Evolutionary conservation across 2,113 vertebrate genomes (phyloP), one percentile per base, ranked within the genome.

Genomic region (Dromas ardeola): DNA sequence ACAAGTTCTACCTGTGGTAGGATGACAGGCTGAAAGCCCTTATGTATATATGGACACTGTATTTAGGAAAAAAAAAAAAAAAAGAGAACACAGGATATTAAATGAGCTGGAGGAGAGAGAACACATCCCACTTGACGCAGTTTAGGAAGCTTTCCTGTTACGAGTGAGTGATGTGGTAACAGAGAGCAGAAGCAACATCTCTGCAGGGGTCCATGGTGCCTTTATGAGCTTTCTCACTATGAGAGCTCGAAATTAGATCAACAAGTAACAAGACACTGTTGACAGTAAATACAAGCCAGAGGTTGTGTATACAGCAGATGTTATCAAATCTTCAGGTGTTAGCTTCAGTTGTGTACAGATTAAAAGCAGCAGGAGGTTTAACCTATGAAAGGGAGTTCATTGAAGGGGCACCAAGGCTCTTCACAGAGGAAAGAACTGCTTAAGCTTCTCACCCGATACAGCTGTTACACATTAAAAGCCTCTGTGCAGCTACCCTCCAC

Each of bases 261-360:
- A 65, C 63, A 77, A 86, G 58, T 83, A 96, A 72, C 52, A 88
- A 56, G 74, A 73, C 22, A 30, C 62, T 88, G 71, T 52, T 93
- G 88, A 91, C 71, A 86, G 72, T 77, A 96, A 94, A 93, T 40
- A 90, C 13, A 66, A 92, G 74, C 45, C 50, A 90, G 92, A 81
- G 58, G 32, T 88, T 85, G 66, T 40, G 29, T 58, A 73, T 30
- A 69, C 32, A 90, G 78, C 50, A 88, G 82, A 93, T 86, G 42
- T 42, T 93, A 95, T 59, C 65, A 88, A 36, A 84, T 38, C 89
- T 80, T 93, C 83, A 95, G 81, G 83, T 93, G 65, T 86, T 86
- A 78, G 42, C 34, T 81, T 92, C 34, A 71, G 55, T 43, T 86
- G 67, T 45, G 62, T 36, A 66, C 52, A 80, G 58, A 79, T 59